phyloP scores from a whole-genome alignment of 1,140 invertebrate species.

The Kradibia gibbosae region DNA sequence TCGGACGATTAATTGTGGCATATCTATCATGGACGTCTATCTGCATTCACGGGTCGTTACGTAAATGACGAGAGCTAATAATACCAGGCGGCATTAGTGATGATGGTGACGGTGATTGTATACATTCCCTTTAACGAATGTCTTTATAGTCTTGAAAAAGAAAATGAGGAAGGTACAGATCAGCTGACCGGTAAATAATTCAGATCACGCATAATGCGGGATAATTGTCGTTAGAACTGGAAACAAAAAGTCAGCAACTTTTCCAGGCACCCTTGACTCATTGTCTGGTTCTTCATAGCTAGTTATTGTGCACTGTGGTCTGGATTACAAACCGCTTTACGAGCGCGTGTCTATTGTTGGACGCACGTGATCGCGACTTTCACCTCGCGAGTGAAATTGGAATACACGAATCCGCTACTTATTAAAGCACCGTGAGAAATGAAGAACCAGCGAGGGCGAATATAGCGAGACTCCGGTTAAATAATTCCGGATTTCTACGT shows the following conservation, averaged over 20 bases:
- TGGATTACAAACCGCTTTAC: not conserved
- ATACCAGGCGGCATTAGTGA: constrained; percentile 33
- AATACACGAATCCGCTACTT: not conserved
- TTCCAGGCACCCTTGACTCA: not conserved
- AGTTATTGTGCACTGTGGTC: not conserved
- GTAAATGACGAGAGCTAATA: constrained; percentile 58
- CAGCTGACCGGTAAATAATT: constrained; percentile 20
- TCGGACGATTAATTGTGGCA: constrained; percentile 57
- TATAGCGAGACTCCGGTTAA: not conserved
- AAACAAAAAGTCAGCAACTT: constrained; percentile 50
- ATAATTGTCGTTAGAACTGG: constrained; percentile 57
- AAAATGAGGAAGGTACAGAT: not conserved
- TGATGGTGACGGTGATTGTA: not conserved
- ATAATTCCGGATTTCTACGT: not conserved
- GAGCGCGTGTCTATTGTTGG: not conserved
- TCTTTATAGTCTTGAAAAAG: not conserved
- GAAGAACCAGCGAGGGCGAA: not conserved
- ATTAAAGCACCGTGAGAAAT: constrained; percentile 43
- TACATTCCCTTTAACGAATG: no score
- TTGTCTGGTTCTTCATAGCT: not conserved
- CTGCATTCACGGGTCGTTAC: constrained; percentile 61
- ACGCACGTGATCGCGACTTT: constrained; percentile 23
- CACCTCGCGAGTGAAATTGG: constrained; percentile 4
- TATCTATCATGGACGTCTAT: constrained; percentile 57
- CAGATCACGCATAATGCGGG: constrained; percentile 54